Evolutionary conservation across 2,797 vertebrate genomes (phyloP).

Genomic region (Fundulus diaphanus): DNA sequence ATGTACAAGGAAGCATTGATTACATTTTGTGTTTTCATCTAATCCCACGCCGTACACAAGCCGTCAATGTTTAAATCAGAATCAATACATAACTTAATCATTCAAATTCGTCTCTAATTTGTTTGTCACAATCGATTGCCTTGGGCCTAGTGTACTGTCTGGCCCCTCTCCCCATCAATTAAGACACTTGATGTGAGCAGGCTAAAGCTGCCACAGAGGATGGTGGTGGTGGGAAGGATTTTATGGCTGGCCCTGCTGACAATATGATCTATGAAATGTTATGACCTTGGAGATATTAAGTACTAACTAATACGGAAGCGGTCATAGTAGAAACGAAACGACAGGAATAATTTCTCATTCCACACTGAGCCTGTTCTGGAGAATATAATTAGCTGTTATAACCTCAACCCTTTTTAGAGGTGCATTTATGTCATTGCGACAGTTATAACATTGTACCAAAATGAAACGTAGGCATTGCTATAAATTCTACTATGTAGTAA

Average conservation of each 20-base stretch:
- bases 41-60: conserved; percentile 46
- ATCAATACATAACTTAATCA: conserved; percentile 77
- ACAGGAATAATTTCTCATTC: conserved; percentile 37
- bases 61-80: conserved; percentile 70
- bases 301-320: conserved; percentile 52
- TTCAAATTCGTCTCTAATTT: conserved; percentile 75
- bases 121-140: conserved; percentile 75
- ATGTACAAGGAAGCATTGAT: conserved; percentile 67
- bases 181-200: conserved; percentile 58
- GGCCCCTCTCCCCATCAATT: conserved; percentile 54
- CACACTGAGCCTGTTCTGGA: conserved; percentile 15
- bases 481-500: conserved; percentile 7
- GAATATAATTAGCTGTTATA: conserved; percentile 37
- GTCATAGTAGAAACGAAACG: conserved; percentile 33
- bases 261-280: conserved; percentile 70
- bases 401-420: conserved; percentile 17
- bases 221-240: background rate
- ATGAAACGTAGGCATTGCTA: background rate
- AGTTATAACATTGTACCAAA: conserved; percentile 12
- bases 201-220: conserved; percentile 36
- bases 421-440: conserved; percentile 11
- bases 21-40: conserved; percentile 41
- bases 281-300: conserved; percentile 70
- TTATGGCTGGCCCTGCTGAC: conserved; percentile 48
- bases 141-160: conserved; percentile 40